phyloP scores from a whole-genome alignment of 2,888 invertebrate genomes.

The Drosophila ustulata region DNA sequence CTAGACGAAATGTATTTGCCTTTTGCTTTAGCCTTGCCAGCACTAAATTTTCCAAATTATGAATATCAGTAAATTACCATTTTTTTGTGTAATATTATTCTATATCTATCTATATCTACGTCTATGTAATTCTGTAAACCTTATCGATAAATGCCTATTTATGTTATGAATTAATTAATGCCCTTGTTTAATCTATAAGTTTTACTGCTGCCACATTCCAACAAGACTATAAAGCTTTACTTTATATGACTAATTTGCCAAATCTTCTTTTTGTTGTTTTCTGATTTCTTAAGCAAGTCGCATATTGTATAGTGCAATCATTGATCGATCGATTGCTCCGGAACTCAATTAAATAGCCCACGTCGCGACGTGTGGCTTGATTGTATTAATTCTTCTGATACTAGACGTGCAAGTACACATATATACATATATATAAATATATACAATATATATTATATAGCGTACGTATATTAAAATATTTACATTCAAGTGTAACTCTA shows the following conservation, averaged over 20 bases:
- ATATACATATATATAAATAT: slow-evolving; percentile 31
- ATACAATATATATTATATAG: slow-evolving; percentile 46
- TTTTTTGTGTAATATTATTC: slow-evolving; percentile 33
- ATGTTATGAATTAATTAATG: slow-evolving; percentile 29
- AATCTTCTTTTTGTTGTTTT: neutral
- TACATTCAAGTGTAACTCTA: slow-evolving; percentile 75
- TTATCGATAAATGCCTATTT: slow-evolving; percentile 5
- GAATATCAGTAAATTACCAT: slow-evolving; percentile 32
- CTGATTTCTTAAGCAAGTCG: slow-evolving; percentile 9
- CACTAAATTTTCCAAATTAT: slow-evolving; percentile 24
- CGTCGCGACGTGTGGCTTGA: slow-evolving; percentile 25
- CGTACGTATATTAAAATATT: slow-evolving; percentile 42
- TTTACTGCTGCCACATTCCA: slow-evolving; percentile 51
- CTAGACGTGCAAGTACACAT: slow-evolving; percentile 29
- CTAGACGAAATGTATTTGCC: slow-evolving; percentile 5
- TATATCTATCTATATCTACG: slow-evolving; percentile 18
- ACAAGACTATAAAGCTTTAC: slow-evolving; percentile 29
- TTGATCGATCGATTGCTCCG: slow-evolving; percentile 4
- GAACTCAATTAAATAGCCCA: slow-evolving; percentile 22
- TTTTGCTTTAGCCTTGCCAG: slow-evolving; percentile 39
- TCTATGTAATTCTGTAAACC: neutral
- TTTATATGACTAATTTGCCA: slow-evolving; percentile 30
- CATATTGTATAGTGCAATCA: slow-evolving; percentile 17
- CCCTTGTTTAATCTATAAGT: slow-evolving; percentile 31
- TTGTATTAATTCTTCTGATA: slow-evolving; percentile 23